A percentile compares a stretch with the other conserved stretches of the same genome.
These are phyloP conservation scores for Solenodon paradoxus DNA, from an alignment of 2,113 vertebrate species.

Conservation along the genomic window DNA sequence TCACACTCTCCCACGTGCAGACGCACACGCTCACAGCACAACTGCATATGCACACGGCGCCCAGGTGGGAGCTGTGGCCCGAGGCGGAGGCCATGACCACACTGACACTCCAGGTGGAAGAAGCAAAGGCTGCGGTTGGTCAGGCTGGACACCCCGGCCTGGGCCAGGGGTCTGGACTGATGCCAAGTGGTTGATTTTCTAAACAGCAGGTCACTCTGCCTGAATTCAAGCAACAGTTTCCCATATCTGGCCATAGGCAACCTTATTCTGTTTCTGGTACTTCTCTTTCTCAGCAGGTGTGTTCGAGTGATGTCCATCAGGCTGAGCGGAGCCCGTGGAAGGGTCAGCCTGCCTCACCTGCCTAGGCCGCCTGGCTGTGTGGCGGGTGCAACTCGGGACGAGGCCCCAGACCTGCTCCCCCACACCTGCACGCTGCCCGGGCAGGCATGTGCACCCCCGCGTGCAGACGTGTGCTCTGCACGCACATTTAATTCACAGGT, in stretches of 20 bases:
- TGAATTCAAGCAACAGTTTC: background rate
- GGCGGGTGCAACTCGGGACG: too few relatives aligned
- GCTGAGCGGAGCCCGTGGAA: fast-evolving
- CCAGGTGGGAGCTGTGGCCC: background rate
- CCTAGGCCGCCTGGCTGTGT: fast-evolving
- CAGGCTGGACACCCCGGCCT: fast-evolving
- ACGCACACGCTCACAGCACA: background rate
- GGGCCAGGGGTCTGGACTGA: background rate
- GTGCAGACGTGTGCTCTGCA: too few relatives aligned
- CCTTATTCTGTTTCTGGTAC: background rate
- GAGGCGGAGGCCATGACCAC: background rate
- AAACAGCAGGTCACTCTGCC: background rate
- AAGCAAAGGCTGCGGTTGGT: fast-evolving
- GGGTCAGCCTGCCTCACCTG: fast-evolving
- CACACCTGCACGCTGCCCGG: fast-evolving
- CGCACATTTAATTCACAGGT: background rate
- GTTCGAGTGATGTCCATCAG: fast-evolving
- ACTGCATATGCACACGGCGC: fast-evolving
- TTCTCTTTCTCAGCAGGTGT: background rate
- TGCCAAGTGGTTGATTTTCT: background rate
- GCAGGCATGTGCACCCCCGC: fast-evolving
- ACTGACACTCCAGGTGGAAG: fast-evolving
- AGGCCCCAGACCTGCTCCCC: too few relatives aligned
- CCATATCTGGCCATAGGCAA: background rate
- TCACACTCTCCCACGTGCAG: background rate